Evolutionary conservation across 2,888 invertebrate genomes (phyloP), one percentile per base, ranked within the genome.

Genomic region (Molorchus minor): DNA sequence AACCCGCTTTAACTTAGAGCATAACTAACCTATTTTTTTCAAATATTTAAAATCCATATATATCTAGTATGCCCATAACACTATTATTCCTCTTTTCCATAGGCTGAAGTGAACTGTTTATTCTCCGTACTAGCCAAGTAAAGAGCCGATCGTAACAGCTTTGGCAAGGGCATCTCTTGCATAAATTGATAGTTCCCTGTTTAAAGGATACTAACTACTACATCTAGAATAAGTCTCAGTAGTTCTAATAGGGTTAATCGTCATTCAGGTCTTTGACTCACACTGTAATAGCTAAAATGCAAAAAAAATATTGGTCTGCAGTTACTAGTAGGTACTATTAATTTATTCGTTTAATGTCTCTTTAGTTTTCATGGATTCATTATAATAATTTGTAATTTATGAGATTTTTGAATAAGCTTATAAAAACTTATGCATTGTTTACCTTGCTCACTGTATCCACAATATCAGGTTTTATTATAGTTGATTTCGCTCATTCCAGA

Each of bases 11-110:
- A 43, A 36, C 43, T 44, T 38, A 10, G 30, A 13, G 20, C 38
- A 16, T 8, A 38, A 25, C 76, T 75, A 73, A 91, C 90, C 92
- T 92, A 77, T 96, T 96, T 69, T 87, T 90, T 51, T 92, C 87
- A 83, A 96, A 95, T 67, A 96, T 94, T 81, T 96, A 96, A 77
- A 96, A 96, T 45, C 96, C 96, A 73, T 96, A 96, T 71, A 96
- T 96, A 78, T 96, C 96, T 67, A 96, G 81, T 68, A 96, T 93
- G 1, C 96, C 96, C 82, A 96, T 93, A 0, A 94, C 90, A 1
- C 85, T 85, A 16, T 88, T 88, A 60, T 83, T 84, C 40, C 82
- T 82, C 13, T 84, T 81, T 35, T 82, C 84, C 7, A 71, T 60
- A 0, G 89, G 85, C 54, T 88, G 86, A 17, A 94, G 81, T 0